Conservation (phyloP, 2,888 invertebrate species). For the Phortica magna region DNA sequence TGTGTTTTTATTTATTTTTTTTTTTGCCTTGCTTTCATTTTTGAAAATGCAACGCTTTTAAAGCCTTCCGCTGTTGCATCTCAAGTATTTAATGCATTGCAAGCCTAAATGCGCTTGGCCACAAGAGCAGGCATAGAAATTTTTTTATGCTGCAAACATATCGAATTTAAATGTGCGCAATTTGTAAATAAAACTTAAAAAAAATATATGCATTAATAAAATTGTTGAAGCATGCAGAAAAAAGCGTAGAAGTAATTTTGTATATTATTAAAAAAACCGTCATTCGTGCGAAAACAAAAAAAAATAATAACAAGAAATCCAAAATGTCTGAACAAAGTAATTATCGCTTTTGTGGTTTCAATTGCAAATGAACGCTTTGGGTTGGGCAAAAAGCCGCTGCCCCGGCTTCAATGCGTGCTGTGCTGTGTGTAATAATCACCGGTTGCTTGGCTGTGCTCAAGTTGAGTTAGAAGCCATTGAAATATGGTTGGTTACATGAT, state of each 20-base stretch:
- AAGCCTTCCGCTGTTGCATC: background rate
- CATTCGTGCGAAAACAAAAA: background rate
- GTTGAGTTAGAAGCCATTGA: too few species aligned
- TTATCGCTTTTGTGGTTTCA: background rate
- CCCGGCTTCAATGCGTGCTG: background rate
- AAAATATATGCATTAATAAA: background rate
- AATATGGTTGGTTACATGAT: too few species aligned
- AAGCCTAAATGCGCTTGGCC: background rate
- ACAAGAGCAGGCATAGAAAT: background rate
- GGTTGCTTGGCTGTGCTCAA: too few species aligned
- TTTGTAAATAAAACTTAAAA: background rate
- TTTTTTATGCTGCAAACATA: background rate
- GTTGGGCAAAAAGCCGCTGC: background rate
- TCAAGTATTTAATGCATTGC: conserved; percentile 8
- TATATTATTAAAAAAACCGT: background rate
- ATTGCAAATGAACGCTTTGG: background rate
- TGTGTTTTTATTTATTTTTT: conserved; percentile 40
- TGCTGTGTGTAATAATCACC: background rate
- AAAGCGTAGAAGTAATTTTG: background rate
- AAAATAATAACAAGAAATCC: too few species aligned
- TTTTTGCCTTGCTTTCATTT: background rate
- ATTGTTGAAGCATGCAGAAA: background rate
- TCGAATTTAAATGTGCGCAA: background rate
- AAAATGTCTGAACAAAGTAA: background rate
- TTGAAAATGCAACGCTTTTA: conserved; percentile 9